Conservation (phyloP, 2,888 invertebrate species). For the Acleris cristana region DNA sequence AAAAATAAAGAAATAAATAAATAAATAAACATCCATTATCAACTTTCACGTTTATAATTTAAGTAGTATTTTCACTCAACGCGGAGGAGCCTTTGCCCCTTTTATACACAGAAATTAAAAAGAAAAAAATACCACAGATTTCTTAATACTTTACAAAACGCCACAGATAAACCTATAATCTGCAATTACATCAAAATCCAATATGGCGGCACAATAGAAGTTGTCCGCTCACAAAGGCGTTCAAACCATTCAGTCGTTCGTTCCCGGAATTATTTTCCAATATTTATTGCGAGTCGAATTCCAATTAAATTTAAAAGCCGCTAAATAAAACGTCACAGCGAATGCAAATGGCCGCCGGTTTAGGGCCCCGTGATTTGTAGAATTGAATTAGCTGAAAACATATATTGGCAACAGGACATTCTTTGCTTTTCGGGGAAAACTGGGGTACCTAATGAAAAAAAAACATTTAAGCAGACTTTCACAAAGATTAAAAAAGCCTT, state of each 20-base stretch:
- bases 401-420: neutral
- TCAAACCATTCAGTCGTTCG: constrained; percentile 16
- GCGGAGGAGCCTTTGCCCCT: no score
- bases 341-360: constrained; percentile 20
- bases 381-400: neutral
- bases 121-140: no score
- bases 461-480: no score
- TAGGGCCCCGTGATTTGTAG: constrained; percentile 25
- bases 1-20: no score
- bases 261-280: constrained; percentile 28
- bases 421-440: neutral
- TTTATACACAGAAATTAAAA: no score
- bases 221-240: constrained; percentile 9
- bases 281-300: constrained; percentile 25
- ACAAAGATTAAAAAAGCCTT: no score
- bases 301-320: constrained; percentile 28
- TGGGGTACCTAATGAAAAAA: no score
- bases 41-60: no score
- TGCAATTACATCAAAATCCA: constrained; percentile 6
- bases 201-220: constrained; percentile 13
- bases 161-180: constrained; percentile 6
- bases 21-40: no score
- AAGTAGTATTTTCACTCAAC: no score
- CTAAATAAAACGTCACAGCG: constrained; percentile 21
- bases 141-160: neutral